These are phyloP conservation scores for Acrocera orbiculus DNA, from an alignment of 2,888 invertebrate species.

Conservation along the genomic window DNA sequence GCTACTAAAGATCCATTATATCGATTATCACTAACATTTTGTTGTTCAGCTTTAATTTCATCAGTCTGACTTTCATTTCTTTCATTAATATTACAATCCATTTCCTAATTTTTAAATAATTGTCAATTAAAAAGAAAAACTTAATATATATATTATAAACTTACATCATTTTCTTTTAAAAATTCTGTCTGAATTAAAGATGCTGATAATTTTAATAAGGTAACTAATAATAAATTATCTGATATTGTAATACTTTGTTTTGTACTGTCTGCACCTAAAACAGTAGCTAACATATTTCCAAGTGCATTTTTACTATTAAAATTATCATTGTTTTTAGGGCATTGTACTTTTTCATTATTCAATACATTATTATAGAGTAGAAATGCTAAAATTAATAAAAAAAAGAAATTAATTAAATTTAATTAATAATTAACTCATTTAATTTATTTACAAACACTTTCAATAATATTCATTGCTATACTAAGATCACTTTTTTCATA, in stretches of 20 bases:
- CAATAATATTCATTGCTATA: constrained; percentile 54
- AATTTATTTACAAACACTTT: constrained; percentile 43
- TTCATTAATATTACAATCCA: constrained; percentile 29
- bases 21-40: constrained; percentile 32
- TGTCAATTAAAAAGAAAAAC: too few species aligned
- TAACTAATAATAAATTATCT: constrained; percentile 52
- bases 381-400: constrained; percentile 26
- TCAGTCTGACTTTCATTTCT: constrained; percentile 51
- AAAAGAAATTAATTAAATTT: not conserved
- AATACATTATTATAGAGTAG: constrained; percentile 37
- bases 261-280: constrained; percentile 42
- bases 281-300: constrained; percentile 59
- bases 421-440: not conserved
- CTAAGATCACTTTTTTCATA: constrained; percentile 51
- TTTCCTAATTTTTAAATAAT: not conserved
- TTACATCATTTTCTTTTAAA: constrained; percentile 32
- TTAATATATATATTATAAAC: constrained; percentile 6
- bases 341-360: constrained; percentile 37
- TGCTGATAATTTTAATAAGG: constrained; percentile 48
- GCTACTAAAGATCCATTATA: constrained; percentile 50
- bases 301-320: constrained; percentile 40
- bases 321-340: constrained; percentile 36
- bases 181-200: constrained; percentile 45
- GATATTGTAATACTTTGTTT: constrained; percentile 48
- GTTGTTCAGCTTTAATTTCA: constrained; percentile 62